A percentile compares a stretch with the other conserved stretches of the same genome.
Conservation (phyloP, 2,113 vertebrate species). For the Myotis yumanensis region DNA sequence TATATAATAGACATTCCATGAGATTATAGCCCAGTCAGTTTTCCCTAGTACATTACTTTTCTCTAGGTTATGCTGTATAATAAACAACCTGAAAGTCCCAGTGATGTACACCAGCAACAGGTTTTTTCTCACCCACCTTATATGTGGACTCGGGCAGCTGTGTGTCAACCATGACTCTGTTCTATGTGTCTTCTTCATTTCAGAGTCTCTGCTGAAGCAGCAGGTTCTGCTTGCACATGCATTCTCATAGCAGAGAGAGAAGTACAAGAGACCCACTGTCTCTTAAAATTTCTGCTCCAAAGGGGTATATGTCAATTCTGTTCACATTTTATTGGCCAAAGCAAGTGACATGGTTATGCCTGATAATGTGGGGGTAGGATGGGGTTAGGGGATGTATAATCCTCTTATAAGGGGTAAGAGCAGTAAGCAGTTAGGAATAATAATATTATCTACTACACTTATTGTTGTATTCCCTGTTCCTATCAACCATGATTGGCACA, state of each 20-base stretch:
- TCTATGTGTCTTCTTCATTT: not conserved
- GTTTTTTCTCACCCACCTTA: not conserved
- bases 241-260: not conserved
- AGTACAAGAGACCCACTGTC: not conserved
- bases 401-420: not conserved
- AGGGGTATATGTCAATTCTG: not conserved
- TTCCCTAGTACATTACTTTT: not conserved
- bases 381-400: not conserved
- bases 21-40: not conserved
- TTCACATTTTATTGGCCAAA: not conserved
- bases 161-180: not conserved
- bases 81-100: not conserved
- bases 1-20: not conserved
- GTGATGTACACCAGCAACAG: not conserved
- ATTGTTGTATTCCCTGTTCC: not conserved
- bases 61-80: not conserved
- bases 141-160: not conserved
- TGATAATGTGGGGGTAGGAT: not conserved
- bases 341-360: not conserved
- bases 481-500: not conserved
- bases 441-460: not conserved
- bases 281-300: slow-evolving; percentile 18
- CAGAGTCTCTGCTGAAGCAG: not conserved
- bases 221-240: not conserved
- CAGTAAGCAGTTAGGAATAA: not conserved